These are phyloP conservation scores for Apoderus coryli DNA, from an alignment of 2,888 invertebrate species.

Conservation along the genomic window DNA sequence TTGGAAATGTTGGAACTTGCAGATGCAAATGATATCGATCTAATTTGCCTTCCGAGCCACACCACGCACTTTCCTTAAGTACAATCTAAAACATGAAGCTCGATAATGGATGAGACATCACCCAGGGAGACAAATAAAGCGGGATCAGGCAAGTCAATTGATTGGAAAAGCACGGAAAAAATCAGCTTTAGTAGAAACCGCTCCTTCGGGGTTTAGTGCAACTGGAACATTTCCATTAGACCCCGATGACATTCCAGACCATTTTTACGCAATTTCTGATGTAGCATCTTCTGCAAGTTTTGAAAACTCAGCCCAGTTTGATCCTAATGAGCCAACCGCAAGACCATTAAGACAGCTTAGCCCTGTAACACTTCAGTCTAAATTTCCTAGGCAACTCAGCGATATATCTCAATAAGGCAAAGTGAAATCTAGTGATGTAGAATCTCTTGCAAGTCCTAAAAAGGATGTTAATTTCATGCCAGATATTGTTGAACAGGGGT, in stretches of 20 bases:
- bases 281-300: no score
- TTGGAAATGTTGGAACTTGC: constrained; percentile 11
- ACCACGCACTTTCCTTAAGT: constrained; percentile 19
- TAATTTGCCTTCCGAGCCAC: constrained; percentile 21
- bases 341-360: no score
- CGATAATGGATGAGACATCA: constrained; percentile 9
- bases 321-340: no score
- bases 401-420: no score
- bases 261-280: constrained; percentile 12
- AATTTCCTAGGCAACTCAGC: no score
- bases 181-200: constrained; percentile 10
- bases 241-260: constrained; percentile 9
- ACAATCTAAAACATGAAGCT: constrained; percentile 8
- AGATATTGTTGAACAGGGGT: no score
- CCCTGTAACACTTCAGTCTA: no score
- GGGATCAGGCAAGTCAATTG: constrained; percentile 9
- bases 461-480: no score
- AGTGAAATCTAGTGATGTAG: no score
- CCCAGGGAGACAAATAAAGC: constrained; percentile 10
- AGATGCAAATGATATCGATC: constrained; percentile 19
- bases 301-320: no score
- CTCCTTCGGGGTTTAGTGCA: constrained; percentile 11
- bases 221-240: constrained; percentile 13
- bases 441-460: no score
- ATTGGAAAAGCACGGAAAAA: constrained; percentile 12